A percentile compares a stretch with the other conserved stretches of the same genome.
phyloP scores from a whole-genome alignment of 2,797 vertebrate species.

The Tympanoctomys barrerae region DNA sequence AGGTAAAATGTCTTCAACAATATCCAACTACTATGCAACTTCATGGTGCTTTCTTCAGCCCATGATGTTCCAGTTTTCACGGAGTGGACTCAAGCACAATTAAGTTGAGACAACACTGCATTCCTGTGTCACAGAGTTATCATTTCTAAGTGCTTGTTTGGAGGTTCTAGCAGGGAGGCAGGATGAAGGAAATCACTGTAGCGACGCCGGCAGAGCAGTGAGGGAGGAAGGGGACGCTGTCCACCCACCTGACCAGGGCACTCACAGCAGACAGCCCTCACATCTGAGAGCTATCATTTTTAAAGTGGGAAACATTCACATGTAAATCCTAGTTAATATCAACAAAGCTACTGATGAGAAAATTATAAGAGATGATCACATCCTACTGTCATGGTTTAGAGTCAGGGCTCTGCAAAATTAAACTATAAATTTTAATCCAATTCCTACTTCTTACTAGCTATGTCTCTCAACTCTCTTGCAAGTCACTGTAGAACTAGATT shows the following conservation, averaged over 20 bases:
- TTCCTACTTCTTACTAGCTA: neutral
- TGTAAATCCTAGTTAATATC: neutral
- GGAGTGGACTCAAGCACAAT: neutral
- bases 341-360: constrained; percentile 26
- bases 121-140: neutral
- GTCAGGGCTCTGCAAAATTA: neutral
- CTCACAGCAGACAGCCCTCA: neutral
- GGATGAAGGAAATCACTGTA: neutral
- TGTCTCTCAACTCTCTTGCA: neutral
- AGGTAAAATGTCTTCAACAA: neutral
- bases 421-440: neutral
- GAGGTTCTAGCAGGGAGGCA: neutral
- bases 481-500: neutral
- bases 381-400: neutral
- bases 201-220: fast-evolving
- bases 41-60: neutral
- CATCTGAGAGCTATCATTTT: neutral
- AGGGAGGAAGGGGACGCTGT: neutral
- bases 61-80: neutral
- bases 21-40: neutral
- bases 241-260: neutral
- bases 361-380: neutral
- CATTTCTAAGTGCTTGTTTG: neutral
- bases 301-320: constrained; percentile 35
- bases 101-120: neutral